These are phyloP conservation scores for Drosophila lacicola DNA, from an alignment of 2,888 invertebrate species.

Conservation along the genomic window DNA sequence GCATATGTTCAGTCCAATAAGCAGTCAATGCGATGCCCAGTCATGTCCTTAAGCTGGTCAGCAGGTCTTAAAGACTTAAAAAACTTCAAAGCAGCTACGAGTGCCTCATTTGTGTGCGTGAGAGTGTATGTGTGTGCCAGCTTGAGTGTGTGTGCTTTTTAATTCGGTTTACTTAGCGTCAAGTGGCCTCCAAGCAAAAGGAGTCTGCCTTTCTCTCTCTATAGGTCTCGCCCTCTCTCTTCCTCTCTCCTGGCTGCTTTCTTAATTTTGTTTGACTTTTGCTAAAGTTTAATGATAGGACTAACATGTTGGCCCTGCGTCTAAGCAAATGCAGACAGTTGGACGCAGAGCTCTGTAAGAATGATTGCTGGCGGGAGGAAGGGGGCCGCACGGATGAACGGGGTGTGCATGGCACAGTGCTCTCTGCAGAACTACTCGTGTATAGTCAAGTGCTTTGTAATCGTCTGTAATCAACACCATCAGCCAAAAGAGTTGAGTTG, in stretches of 20 bases:
- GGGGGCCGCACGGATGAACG: neutral
- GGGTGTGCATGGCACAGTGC: conserved; percentile 20
- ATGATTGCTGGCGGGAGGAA: neutral
- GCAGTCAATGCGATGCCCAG: conserved; percentile 23
- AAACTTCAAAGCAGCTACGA: conserved; percentile 33
- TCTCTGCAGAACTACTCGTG: conserved; percentile 31
- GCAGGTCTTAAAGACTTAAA: conserved; percentile 52
- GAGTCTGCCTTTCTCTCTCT: conserved; percentile 11
- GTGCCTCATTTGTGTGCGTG: conserved; percentile 38
- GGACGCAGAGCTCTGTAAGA: conserved; percentile 2
- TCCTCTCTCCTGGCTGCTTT: conserved; percentile 42
- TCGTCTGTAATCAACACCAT: conserved; percentile 71
- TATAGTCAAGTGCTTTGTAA: conserved; percentile 62
- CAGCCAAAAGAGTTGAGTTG: conserved; percentile 35
- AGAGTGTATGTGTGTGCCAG: conserved; percentile 7
- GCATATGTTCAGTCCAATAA: conserved; percentile 47
- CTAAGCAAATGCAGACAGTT: conserved; percentile 51
- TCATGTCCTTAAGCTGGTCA: conserved; percentile 36
- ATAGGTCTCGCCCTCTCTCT: neutral
- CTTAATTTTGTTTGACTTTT: conserved; percentile 76
- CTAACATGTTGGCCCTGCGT: conserved; percentile 51
- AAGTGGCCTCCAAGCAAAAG: conserved; percentile 56
- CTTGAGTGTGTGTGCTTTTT: conserved; percentile 60
- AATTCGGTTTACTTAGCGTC: conserved; percentile 69
- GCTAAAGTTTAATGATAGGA: conserved; percentile 74